Base-by-base conservation (phyloP, 2,113 vertebrate genomes). In the Alectura lathami region DNA sequence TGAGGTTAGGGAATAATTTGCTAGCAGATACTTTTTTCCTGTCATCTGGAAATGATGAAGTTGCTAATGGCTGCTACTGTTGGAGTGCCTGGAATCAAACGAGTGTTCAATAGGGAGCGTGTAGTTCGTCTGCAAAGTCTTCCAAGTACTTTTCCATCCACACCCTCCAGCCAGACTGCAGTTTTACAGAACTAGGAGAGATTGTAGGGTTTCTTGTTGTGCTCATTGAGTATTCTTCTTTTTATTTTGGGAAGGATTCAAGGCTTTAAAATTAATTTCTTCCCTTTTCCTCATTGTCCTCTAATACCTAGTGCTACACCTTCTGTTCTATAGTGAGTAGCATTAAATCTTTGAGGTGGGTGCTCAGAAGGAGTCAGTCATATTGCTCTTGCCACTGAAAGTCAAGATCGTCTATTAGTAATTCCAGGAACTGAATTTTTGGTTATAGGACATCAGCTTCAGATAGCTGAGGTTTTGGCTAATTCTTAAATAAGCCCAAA, bases 131-230 rank as follows among this genome's bases (percentile, higher is more conserved):
- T 67, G 64, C 88, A 56, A 75, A 60, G 48, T 78, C 51, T 84
- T 93, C 43, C 86, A 92, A 93, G 74, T 90, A 75, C n/a, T 91
- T 91, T 78, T 77, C 68, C 79, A 47, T 73, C 64, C 83, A 81
- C 85, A 78, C 42, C 9, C 63, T 66, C 67, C 53, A 89, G 54
- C 17, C 75, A 70, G 42, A 86, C 47, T 77, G 77, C 56, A 69
- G 24, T 83, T 95, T 86, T 77, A 62, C 72, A 77, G 54, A 66
- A 67, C 53, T 81, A 53, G 36, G 27, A 88, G 76, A 93, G 75
- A 70, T 69, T 86, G 67, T 66, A 70, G 50, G 22, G 76, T 90
- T 91, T 96, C 68, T 32, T 94, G 59, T 77, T 90, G 32, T 88
- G 47, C 51, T 93, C 40, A 47, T 12, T 54, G 32, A 74, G 4